phyloP scores from a whole-genome alignment of 2,888 invertebrate genomes.

The Melangyna quadrimaculata region DNA sequence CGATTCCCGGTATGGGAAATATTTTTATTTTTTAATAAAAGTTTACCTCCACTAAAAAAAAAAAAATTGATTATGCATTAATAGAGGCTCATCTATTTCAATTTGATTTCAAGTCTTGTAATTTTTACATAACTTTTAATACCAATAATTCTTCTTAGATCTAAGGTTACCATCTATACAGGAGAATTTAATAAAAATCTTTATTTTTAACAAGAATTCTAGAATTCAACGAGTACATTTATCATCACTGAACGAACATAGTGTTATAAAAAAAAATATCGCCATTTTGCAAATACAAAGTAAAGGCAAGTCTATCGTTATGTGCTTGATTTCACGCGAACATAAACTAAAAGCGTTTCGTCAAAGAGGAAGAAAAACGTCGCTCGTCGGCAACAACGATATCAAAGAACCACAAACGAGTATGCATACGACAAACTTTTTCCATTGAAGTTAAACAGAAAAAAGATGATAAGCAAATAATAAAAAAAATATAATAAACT shows the following conservation, averaged over 20 bases:
- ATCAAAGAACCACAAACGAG: neutral
- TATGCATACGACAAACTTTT: neutral
- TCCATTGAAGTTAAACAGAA: neutral
- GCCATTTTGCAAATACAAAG: neutral
- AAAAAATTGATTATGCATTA: no score
- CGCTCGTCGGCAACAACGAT: constrained; percentile 4
- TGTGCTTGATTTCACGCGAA: neutral
- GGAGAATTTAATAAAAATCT: no score
- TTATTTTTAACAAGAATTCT: no score
- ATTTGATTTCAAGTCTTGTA: no score
- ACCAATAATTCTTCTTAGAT: no score
- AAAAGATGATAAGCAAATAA: neutral
- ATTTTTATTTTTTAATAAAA: constrained; percentile 36
- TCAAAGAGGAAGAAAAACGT: neutral
- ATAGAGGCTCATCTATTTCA: no score
- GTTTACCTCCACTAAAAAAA: neutral
- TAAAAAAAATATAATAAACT: constrained; percentile 12
- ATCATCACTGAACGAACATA: no score
- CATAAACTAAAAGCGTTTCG: constrained; percentile 8
- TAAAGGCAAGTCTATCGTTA: neutral
- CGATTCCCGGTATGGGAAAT: constrained; percentile 70
- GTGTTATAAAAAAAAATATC: no score
- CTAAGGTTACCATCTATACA: no score
- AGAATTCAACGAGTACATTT: no score
- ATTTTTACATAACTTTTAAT: neutral